phyloP scores from a whole-genome alignment of 2,888 invertebrate genomes.

The Bembecia ichneumoniformis region DNA sequence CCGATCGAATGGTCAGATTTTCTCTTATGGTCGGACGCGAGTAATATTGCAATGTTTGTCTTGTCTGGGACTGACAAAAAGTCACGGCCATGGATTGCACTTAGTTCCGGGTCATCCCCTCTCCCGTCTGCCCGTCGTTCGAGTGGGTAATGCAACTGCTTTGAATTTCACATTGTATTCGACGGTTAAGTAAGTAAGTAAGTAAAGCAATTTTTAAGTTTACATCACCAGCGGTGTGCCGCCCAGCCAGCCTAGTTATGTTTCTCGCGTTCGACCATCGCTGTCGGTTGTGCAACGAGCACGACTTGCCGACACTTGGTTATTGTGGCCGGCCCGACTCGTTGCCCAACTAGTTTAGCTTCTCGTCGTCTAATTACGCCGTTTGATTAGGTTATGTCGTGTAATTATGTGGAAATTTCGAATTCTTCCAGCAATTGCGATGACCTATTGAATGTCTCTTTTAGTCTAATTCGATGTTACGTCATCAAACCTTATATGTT shows the following conservation, averaged over 20 bases:
- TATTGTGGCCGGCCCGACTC: conserved; percentile 58
- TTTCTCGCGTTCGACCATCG: conserved; percentile 69
- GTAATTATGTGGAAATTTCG: conserved; percentile 31
- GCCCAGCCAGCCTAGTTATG: conserved; percentile 62
- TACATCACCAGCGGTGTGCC: conserved; percentile 58
- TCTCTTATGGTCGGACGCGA: background rate
- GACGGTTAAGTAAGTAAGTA: conserved; percentile 67
- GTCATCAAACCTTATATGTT: background rate
- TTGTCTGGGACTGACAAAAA: conserved; percentile 11
- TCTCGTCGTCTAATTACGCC: conserved; percentile 61
- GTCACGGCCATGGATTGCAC: conserved; percentile 41
- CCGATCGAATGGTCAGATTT: background rate
- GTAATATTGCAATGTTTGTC: background rate
- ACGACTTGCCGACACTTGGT: conserved; percentile 65
- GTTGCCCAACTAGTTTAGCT: conserved; percentile 63
- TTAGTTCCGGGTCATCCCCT: conserved; percentile 58
- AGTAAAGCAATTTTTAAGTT: conserved; percentile 71
- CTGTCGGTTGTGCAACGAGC: conserved; percentile 54
- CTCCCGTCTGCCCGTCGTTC: conserved; percentile 8
- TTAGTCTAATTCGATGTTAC: background rate
- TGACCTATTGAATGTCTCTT: background rate
- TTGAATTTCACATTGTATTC: conserved; percentile 58
- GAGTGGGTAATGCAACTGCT: conserved; percentile 40
- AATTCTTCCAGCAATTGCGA: background rate
- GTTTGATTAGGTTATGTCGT: conserved; percentile 47